Evolutionary conservation across 2,797 vertebrate genomes (phyloP).

Genomic region (Pteronotus mesoamericanus): DNA sequence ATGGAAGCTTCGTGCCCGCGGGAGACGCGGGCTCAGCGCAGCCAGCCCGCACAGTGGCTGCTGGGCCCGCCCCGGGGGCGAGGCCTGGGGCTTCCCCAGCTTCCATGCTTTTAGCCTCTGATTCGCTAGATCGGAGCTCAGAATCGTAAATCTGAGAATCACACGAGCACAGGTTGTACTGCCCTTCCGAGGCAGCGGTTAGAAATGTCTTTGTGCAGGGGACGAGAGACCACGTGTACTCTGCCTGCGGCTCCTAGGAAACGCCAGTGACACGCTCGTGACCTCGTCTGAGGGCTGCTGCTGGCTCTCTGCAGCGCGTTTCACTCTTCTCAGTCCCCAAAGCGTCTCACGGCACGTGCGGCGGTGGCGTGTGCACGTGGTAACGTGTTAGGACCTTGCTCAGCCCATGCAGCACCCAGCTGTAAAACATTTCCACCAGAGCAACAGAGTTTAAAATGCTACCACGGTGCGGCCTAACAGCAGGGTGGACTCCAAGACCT

Average conservation of each 20-base stretch:
- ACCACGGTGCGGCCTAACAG: not conserved
- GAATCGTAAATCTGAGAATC: not conserved
- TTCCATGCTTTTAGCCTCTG: not conserved
- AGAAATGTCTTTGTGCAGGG: not conserved
- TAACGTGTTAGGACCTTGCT: not conserved
- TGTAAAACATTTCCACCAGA: not conserved
- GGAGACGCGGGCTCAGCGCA: not conserved
- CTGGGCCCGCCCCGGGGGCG: not conserved
- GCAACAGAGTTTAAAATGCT: not conserved
- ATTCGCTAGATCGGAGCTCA: not conserved
- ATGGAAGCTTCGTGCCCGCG: too few relatives aligned
- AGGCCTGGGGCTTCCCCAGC: not conserved
- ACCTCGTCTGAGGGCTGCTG: not conserved
- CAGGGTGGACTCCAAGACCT: not conserved
- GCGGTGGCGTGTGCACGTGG: too few relatives aligned
- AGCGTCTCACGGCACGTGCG: rapidly evolving
- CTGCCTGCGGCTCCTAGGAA: not conserved
- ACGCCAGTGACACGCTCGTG: too few relatives aligned
- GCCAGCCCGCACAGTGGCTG: not conserved
- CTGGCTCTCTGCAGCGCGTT: not conserved
- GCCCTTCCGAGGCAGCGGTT: not conserved
- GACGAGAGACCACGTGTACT: not conserved
- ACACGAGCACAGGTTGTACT: not conserved
- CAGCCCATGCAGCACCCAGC: too few relatives aligned
- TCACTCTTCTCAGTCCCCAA: not conserved